Evolutionary conservation across 1,140 invertebrate genomes (phyloP), one percentile per base, ranked within the genome.

Genomic region (Oryzaephilus surinamensis): DNA sequence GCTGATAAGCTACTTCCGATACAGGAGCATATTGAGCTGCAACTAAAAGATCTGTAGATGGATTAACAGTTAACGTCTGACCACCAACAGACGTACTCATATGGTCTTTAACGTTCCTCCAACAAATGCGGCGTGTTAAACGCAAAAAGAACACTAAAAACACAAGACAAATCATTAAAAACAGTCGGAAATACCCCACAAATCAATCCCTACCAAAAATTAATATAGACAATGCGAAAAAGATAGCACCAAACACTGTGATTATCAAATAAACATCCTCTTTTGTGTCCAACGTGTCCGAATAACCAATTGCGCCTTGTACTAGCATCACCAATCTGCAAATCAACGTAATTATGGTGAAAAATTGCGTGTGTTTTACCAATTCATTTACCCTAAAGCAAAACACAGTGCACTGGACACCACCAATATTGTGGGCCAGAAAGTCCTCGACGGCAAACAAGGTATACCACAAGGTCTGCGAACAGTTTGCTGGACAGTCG

Each of bases 41-140:
- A 20, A 80, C 76, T 34, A 79, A 61, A 14, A 77, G 69, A 65
- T 79, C 76, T n/a, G 76, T 79, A n/a, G 76, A 78, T 20, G 76
- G 76, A 64, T 77, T 78, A 32, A 71, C 52, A 13, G 57, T 61
- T n/a, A 60, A 41, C 6, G 49, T 53, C 38, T 57, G 55, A 6
- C 57, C 57, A 7, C 54, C 51, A 12, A 13, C 43, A 6, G 48
- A 45, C 4, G 49, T 46, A 20, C 50, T 48, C 30, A 58, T 29
- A 35, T 57, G 54, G 19, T 57, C 54, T n/a, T n/a, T n/a, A 4
- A 24, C 23, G 8, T 10, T 24, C 12, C 51, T 44, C 47, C 53
- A 57, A 30, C 54, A 60, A 44, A 47, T 46, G 18, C 49, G 38
- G 32, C 54, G 51, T 12, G 52, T 56, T 23, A 57, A 37, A 29